Base-by-base conservation (phyloP, 2,888 invertebrate genomes). In the Tribolium freemani region DNA sequence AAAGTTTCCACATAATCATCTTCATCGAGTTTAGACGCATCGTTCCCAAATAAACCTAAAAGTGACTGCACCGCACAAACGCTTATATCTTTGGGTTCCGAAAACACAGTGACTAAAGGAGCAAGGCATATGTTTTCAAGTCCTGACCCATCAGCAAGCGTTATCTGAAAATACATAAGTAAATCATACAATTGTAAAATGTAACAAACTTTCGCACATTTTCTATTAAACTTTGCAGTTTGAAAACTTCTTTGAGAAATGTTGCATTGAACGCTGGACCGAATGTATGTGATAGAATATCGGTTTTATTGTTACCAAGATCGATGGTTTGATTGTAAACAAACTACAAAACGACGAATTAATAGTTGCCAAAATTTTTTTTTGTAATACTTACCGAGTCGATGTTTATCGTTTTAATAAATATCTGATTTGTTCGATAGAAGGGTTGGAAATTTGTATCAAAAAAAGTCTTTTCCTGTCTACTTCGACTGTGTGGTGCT, bases 371-470 rank as follows among this genome's bases (percentile, higher is more conserved):
- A 16, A 16, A 16, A 16, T 16, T 16, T 16, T 16, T 16, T 16
- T 16, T 16, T 53, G 20, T 9, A 31, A 10, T 8, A 80, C 86
- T 84, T 85, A 91, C 91, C 61, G 84, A 82, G 0, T 88, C 86
- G 44, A 91, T 85, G 1, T 89, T 89, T 0, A 88, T 86, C 0
- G 94, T 87, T 82, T 91, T 93, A 31, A 98, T 89, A 80, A 95
- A 97, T 63, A 98, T 87, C 87, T 98, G 98, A 82, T 96, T 93
- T 1, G 95, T 93, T 63, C 97, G 90, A 84, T 95, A 96, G 86
- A 97, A 97, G 0, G 96, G 96, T 5, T 91, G 91, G 84, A 99
- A 99, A 80, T 93, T 91, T 9, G 89, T 86, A 84, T 98, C 97
- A 81, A 94, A 98, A 84, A 93, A 97, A 73, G 95, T 90, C 83